Percentiles rank a stretch among this genome's conserved stretches.
Conservation (phyloP, 1,140 invertebrate species). For the Cryptotermes secundus region DNA sequence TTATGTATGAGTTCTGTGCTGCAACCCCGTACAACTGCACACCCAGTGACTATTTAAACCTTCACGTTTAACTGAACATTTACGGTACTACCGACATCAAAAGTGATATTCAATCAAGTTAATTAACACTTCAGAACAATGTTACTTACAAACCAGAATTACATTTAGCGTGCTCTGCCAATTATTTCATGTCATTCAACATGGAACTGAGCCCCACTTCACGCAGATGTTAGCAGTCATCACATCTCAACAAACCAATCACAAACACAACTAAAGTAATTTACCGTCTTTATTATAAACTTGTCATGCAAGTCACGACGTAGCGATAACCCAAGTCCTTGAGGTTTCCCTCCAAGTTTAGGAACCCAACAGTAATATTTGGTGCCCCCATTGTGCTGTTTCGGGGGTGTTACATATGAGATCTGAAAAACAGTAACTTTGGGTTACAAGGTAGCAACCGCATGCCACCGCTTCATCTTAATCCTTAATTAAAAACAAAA, state of each 20-base stretch:
- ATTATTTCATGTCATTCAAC: neutral
- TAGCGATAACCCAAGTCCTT: conserved; percentile 39
- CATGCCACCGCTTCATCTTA: neutral
- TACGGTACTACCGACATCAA: neutral
- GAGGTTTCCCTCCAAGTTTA: conserved; percentile 32
- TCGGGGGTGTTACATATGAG: conserved; percentile 39
- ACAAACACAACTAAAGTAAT: conserved; percentile 29
- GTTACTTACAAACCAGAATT: neutral
- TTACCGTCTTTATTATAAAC: conserved; percentile 58
- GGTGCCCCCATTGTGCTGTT: conserved; percentile 23
- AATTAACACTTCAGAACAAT: neutral
- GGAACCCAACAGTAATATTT: conserved; percentile 36
- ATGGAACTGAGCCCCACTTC: neutral
- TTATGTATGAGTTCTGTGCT: too few relatives aligned
- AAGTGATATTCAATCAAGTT: neutral
- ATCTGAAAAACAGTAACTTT: conserved; percentile 40
- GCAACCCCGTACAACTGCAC: too few relatives aligned
- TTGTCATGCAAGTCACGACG: conserved; percentile 47
- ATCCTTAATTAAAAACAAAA: neutral
- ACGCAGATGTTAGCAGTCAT: neutral
- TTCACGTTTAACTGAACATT: too few relatives aligned
- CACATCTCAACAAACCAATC: conserved; percentile 1
- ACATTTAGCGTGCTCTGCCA: conserved; percentile 9
- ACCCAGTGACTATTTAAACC: too few relatives aligned
- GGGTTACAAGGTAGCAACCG: neutral